Conservation (phyloP, 2,888 invertebrate species). For the Metellina segmentata region DNA sequence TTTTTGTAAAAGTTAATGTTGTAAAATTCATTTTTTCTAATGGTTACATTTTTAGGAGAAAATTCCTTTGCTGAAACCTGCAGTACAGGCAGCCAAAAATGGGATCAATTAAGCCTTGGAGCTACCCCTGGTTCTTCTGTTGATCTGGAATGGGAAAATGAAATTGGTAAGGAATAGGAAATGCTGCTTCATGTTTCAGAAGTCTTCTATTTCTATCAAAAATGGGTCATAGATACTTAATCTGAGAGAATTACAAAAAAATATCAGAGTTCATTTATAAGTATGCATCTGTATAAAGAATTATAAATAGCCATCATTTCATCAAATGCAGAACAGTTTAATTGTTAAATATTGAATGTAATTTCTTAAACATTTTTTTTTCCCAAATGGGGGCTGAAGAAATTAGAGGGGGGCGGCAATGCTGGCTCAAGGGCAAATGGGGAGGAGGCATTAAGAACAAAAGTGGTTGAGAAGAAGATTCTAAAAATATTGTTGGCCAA, state of each 20-base stretch:
- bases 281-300: neutral
- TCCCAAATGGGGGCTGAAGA: no score
- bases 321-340: no score
- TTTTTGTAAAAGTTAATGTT: neutral
- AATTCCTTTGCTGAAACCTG: conserved; percentile 70
- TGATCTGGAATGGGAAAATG: conserved; percentile 77
- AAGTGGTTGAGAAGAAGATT: no score
- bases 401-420: no score
- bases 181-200: neutral
- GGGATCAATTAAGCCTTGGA: conserved; percentile 72
- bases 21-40: no score
- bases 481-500: no score
- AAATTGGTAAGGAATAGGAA: conserved; percentile 61
- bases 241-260: neutral
- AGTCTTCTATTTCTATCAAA: neutral
- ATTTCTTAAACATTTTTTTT: no score
- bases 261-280: neutral
- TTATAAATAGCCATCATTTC: no score
- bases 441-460: no score
- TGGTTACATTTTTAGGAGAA: conserved; percentile 46
- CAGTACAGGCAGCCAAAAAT: conserved; percentile 72
- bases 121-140: conserved; percentile 77
- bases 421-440: no score
- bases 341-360: no score
- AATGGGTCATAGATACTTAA: neutral